Base-by-base conservation (phyloP, 1,140 invertebrate genomes). In the Thaumetopoea pityocampa region DNA sequence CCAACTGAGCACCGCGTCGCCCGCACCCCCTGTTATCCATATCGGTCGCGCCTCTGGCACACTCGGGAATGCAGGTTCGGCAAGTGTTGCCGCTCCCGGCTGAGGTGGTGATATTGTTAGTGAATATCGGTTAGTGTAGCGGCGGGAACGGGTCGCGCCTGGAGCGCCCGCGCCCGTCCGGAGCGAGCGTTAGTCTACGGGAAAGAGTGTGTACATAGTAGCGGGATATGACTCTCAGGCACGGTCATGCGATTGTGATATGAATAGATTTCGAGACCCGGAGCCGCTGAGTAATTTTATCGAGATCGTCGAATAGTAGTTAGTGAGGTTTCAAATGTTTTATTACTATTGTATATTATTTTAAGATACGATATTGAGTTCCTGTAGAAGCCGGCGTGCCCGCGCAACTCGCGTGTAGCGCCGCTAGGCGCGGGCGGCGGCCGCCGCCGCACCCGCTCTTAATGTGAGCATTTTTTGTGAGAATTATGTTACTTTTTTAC, bases 321-420 rank as follows among this genome's bases (percentile, higher is more conserved):
- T 84, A 84, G 77, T 77, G 74, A 84, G 77, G 77, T 84, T 84
- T 81, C 65, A 84, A 81, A 81, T 80, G 71, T 78, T 80, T 84
- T 81, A 84, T 79, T 81, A 81, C 69, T 81, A 83, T 77, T 84
- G 66, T 81, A 76, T 77, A 76, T 74, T 74, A 67, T 72, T 83
- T 83, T 79, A 80, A 78, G 73, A 80, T 68, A 68, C 73, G 71
- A 84, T 81, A 81, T n/a, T 84, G 80, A 84, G 80, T 84, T 84
- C 80, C 80, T 84, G 80, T 77, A 79, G 67, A 65, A 63, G 48
- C 27, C 37, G 37, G 35, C 24, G 14, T 34, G 24, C 45, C 45
- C 29, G 18, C 40, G 41, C 42, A 19, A 40, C 46, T 46, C 45
- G 22, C 48, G 47, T 47, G 54, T 10, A 10, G 30, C 4, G 12